Base-by-base conservation (phyloP, 2,113 vertebrate species). In the Oryzias woworae region DNA sequence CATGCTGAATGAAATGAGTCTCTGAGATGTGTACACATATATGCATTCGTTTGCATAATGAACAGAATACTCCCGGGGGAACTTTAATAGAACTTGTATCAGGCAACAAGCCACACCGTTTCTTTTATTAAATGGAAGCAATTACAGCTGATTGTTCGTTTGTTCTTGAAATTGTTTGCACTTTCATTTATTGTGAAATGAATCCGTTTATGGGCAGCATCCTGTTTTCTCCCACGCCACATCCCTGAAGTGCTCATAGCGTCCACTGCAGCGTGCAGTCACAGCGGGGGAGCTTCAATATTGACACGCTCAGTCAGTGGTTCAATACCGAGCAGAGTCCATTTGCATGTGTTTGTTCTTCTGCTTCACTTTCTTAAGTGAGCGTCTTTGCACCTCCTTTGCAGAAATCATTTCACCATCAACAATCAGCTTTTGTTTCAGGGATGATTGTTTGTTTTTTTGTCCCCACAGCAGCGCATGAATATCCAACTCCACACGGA, bases 251-350 rank as follows among this genome's bases (percentile, higher is more conserved):
- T 17, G 17, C 51, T 63, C 56, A 8, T 14, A 61, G 53, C 62
- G 31, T 48, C 49, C 43, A 59, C 22, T 75, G 17, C 61, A 70
- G 67, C 67, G 57, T 62, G 47, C 69, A 49, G 31, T 57, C 24
- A 0, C 70, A 58, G 61, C 64, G 56, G 58, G 60, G 16, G 53
- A 64, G 55, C 68, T 71, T 49, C 80, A 66, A 78, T 72, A 82
- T 72, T 76, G 74, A 78, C 73, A 66, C 47, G 45, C 17, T 23
- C 5, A 28, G 48, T 55, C 63, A 23, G 10, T 66, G 56, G 42
- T 62, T 69, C 56, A 62, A 73, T 58, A 45, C 45, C 15, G 26
- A 46, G 44, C 1, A 13, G 18, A 50, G 53, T 10, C 61, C 62
- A 75, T 62, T 24, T 54, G 52, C 57, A 41, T 76, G 36, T 60